Evolutionary conservation across 2,113 vertebrate genomes (phyloP), one percentile per base, ranked within the genome.

Genomic region (Misgurnus mizolepis): DNA sequence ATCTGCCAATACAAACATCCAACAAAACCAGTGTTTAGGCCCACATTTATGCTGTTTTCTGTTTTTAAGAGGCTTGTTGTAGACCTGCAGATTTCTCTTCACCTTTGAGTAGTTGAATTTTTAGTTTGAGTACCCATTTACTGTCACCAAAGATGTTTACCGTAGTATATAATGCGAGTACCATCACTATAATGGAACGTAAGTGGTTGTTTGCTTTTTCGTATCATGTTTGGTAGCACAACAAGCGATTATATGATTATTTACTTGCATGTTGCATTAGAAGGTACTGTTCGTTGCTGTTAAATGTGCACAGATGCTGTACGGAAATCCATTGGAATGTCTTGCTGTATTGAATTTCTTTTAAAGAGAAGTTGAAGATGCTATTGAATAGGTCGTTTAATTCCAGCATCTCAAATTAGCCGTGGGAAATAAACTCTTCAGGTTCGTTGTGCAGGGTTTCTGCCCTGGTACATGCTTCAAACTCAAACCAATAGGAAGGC

Each of bases 141-240:
- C 27, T 11, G 7, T 4, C 50, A 66, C 60, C 27, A 18, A 53
- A 18, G 7, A 74, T 27, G 27, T 50, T 39, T 18, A 4, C 12
- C 5, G 6, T n/a, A 3, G 2, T 41, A 27, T 58, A 22, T 15
- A 41, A 73, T 5, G 41, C 5, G 10, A 62, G 72, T 62, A 27
- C 58, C 40, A 17, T 62, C n/a, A 34, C 43, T 50, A 65, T 50
- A 76, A 53, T 76, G 27, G 45, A 50, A 39, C 5, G 39, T 41
- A 76, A 76, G 61, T 50, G 61, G 47, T 53, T 76, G 61, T 53
- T 53, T 66, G 40, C 9, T 7, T 65, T 76, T 76, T 53, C 34
- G 22, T 39, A 49, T 5, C 14, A 5, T 34, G 43, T 75, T 75
- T 65, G 12, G 15, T 50, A 40, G 45, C 22, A 65, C 61, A 76